Evolutionary conservation across 2,113 vertebrate genomes (phyloP).

Genomic region (Paraplagusia blochii): DNA sequence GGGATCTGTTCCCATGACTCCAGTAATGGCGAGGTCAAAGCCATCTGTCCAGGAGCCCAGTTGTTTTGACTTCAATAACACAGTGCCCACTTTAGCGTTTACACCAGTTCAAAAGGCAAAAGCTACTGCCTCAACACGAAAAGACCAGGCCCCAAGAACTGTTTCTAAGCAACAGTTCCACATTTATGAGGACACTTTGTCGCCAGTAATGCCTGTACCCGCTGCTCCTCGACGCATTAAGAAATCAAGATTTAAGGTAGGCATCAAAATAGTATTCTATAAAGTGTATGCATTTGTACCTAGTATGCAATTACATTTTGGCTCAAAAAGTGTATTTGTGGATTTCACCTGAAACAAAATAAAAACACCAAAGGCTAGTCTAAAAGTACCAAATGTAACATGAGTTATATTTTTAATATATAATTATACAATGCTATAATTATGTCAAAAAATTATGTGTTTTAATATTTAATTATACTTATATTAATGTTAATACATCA

Average conservation of each 20-base stretch:
- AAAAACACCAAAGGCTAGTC: too few species aligned
- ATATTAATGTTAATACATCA: too few species aligned
- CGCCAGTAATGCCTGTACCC: slow-evolving; percentile 55
- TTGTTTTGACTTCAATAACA: slow-evolving; percentile 63
- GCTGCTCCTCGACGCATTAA: slow-evolving; percentile 80
- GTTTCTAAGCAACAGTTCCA: slow-evolving; percentile 71
- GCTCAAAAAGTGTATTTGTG: too few species aligned
- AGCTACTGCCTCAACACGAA: slow-evolving; percentile 16
- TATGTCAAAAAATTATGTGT: too few species aligned
- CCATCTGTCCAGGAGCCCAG: slow-evolving; percentile 18
- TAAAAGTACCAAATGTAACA: too few species aligned
- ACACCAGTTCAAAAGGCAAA: slow-evolving; percentile 63
- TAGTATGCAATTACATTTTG: too few species aligned
- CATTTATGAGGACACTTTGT: slow-evolving; percentile 79
- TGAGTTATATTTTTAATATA: too few species aligned
- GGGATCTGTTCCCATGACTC: slow-evolving; percentile 57
- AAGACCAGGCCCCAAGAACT: slow-evolving; percentile 45
- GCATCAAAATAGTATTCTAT: neutral
- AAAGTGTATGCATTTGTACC: too few species aligned
- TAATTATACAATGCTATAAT: too few species aligned
- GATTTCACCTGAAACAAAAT: too few species aligned
- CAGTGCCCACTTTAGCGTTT: slow-evolving; percentile 57
- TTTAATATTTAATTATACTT: too few species aligned
- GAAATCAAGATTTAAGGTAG: slow-evolving; percentile 81
- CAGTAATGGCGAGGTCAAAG: slow-evolving; percentile 41